Percentiles rank a stretch among this genome's conserved stretches.
Conservation (phyloP, 2,113 vertebrate species). For the Tachysurus vachellii region DNA sequence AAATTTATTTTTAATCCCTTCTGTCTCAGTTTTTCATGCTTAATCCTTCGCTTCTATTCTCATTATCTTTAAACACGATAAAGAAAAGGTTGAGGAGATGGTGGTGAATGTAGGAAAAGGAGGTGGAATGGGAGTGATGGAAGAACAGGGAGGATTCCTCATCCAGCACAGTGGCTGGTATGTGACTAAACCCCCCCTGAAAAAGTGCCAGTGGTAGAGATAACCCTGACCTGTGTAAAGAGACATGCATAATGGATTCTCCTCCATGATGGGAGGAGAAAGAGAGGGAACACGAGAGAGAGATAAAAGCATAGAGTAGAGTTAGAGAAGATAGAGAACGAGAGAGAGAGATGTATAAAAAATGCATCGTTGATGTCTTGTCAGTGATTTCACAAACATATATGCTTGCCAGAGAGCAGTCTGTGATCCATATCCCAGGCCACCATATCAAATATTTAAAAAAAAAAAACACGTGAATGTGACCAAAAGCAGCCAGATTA, state of each 20-base stretch:
- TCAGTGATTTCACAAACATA: constrained; percentile 22
- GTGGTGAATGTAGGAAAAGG: background rate
- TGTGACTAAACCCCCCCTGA: constrained; percentile 61
- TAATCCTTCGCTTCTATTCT: constrained; percentile 40
- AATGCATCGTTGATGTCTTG: background rate
- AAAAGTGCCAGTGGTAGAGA: constrained; percentile 33
- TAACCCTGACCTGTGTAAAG: constrained; percentile 66
- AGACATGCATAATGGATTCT: constrained; percentile 69
- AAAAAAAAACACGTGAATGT: background rate
- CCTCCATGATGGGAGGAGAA: constrained; percentile 37
- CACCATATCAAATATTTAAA: background rate
- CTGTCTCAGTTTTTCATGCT: constrained; percentile 40
- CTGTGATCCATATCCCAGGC: background rate
- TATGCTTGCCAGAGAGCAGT: background rate
- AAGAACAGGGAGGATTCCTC: constrained; percentile 6
- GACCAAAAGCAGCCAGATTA: background rate
- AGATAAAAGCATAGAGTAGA: background rate
- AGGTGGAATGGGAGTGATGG: background rate
- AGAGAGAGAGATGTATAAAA: constrained; percentile 12
- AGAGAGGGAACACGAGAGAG: constrained; percentile 1
- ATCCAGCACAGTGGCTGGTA: constrained; percentile 47
- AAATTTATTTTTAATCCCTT: constrained; percentile 50
- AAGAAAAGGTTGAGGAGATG: constrained; percentile 8
- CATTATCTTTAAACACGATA: constrained; percentile 49
- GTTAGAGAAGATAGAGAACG: constrained; percentile 8